These are phyloP conservation scores for Craniophora ligustri DNA, from an alignment of 2,888 invertebrate species.

Conservation along the genomic window DNA sequence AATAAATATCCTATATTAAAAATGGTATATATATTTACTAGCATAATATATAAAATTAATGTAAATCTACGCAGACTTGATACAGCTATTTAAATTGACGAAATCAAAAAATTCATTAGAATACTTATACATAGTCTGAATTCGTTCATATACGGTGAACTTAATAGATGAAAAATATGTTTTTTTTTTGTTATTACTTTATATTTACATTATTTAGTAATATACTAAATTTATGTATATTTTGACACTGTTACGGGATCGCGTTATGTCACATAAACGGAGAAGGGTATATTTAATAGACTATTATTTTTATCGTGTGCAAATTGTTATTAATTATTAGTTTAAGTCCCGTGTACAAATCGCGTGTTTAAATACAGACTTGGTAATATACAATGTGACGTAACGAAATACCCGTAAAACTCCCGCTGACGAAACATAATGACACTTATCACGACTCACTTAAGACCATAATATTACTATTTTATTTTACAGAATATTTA, in stretches of 20 bases:
- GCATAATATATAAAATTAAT: constrained; percentile 68
- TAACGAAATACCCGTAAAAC: constrained; percentile 69
- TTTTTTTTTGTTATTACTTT: constrained; percentile 70
- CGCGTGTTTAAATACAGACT: constrained; percentile 34
- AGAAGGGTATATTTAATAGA: constrained; percentile 24
- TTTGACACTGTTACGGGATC: constrained; percentile 78
- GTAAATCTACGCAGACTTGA: constrained; percentile 79
- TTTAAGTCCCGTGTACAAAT: constrained; percentile 42
- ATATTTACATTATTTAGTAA: constrained; percentile 87
- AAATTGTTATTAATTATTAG: constrained; percentile 35
- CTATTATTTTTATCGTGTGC: constrained; percentile 44
- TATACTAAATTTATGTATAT: constrained; percentile 86
- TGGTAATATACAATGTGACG: constrained; percentile 48
- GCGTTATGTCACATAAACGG: constrained; percentile 56
- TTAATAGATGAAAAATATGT: constrained; percentile 74
- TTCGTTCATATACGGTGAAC: constrained; percentile 75
- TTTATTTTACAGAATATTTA: constrained; percentile 83
- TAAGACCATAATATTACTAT: constrained; percentile 61
- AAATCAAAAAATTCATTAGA: constrained; percentile 75
- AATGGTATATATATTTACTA: constrained; percentile 45
- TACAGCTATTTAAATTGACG: constrained; percentile 75
- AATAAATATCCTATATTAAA: constrained; percentile 62
- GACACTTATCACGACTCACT: constrained; percentile 73
- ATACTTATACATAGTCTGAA: constrained; percentile 70
- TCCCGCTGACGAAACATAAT: constrained; percentile 66